Evolutionary conservation across 2,888 invertebrate species (phyloP).

Genomic region (Tiliacea aurago): DNA sequence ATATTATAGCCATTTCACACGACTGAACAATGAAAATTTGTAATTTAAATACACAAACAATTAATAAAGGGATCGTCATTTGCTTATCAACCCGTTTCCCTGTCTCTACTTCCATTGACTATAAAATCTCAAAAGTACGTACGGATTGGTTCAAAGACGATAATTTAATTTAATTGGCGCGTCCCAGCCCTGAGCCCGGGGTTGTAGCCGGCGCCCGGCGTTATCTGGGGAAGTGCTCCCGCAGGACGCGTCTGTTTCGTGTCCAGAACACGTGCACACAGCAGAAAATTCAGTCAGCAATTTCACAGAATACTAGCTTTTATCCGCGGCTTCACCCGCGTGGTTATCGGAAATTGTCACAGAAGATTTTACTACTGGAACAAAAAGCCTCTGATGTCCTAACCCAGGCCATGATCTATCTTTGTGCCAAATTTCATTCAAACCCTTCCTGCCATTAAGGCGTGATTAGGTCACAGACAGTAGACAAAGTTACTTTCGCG

Average conservation of each 20-base stretch:
- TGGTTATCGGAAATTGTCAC: neutral
- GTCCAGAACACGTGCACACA: conserved; percentile 43
- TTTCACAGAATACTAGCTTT: neutral
- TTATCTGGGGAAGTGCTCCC: conserved; percentile 60
- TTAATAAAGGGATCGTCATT: neutral
- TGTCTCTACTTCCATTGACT: neutral
- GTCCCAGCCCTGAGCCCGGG: conserved; percentile 14
- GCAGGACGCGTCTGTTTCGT: conserved; percentile 66
- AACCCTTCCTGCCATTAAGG: neutral
- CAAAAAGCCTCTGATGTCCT: neutral
- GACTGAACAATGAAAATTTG: neutral
- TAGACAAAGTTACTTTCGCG: neutral
- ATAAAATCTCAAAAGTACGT: neutral
- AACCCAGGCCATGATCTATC: neutral
- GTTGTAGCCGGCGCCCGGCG: conserved; percentile 1
- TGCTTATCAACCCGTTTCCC: neutral
- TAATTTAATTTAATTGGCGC: neutral
- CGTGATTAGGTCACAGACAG: no score
- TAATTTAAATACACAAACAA: neutral
- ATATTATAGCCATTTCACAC: neutral
- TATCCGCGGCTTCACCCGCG: neutral
- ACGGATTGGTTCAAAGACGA: no score
- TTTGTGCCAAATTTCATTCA: neutral
- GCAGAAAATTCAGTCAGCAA: neutral
- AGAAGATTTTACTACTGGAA: no score